Evolutionary conservation across 1,140 invertebrate genomes (phyloP).

Genomic region (Bombus consobrinus): DNA sequence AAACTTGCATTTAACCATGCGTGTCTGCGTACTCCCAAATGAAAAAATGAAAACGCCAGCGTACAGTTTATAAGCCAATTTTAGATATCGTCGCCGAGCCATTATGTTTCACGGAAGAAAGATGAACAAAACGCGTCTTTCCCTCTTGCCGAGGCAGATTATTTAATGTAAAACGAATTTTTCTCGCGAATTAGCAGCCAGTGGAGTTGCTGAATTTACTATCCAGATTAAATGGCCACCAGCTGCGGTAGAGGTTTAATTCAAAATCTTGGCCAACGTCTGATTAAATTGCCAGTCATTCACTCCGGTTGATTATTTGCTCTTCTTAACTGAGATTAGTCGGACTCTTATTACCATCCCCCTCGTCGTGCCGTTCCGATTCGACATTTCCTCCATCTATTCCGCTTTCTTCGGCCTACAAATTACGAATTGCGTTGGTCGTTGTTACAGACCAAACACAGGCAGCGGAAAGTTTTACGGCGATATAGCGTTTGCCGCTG

Average conservation of each 20-base stretch:
- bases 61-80: slow-evolving; percentile 28
- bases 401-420: slow-evolving; percentile 1
- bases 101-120: not conserved
- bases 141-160: not conserved
- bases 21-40: too few relatives aligned
- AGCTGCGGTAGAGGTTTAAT: slow-evolving; percentile 37
- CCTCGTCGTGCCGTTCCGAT: not conserved
- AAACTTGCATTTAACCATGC: not conserved
- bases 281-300: slow-evolving; percentile 71
- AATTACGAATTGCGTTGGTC: not conserved
- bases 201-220: slow-evolving; percentile 51
- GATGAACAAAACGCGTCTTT: slow-evolving; percentile 2
- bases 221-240: slow-evolving; percentile 58
- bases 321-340: slow-evolving; percentile 70
- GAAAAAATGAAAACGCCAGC: not conserved
- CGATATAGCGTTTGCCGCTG: slow-evolving; percentile 13
- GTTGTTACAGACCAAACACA: not conserved
- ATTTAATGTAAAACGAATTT: slow-evolving; percentile 34
- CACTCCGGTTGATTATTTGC: slow-evolving; percentile 68
- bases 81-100: slow-evolving; percentile 27
- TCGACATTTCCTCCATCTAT: not conserved
- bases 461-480: not conserved
- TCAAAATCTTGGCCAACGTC: slow-evolving; percentile 59
- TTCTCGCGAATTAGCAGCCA: slow-evolving; percentile 49
- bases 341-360: slow-evolving; percentile 58